phyloP scores from a whole-genome alignment of 37 sponge, comb jelly and placozoan species.

The Diacarnus erythraeanus region DNA sequence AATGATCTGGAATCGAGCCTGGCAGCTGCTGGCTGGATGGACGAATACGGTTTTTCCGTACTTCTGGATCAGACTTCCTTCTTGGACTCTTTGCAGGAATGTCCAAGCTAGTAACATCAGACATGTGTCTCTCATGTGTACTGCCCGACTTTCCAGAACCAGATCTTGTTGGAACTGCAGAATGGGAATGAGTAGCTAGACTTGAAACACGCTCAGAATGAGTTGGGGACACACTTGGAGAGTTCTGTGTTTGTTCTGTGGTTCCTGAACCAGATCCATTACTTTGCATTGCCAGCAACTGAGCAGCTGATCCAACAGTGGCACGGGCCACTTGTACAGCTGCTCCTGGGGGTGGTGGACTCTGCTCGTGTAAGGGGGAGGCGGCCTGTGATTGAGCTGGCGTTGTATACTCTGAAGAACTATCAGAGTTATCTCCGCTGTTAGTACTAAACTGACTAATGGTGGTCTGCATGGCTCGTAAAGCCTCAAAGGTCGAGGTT shows the following conservation, averaged over 20 bases:
- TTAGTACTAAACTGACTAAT: slow-evolving; percentile 42
- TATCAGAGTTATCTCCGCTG: slow-evolving; percentile 25
- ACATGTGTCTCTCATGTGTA: background rate
- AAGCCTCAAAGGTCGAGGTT: slow-evolving; percentile 64
- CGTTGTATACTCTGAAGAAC: slow-evolving; percentile 56
- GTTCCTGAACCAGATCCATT: background rate
- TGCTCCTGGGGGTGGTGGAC: slow-evolving; percentile 23
- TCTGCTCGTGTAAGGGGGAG: slow-evolving; percentile 42
- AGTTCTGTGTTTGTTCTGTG: background rate
- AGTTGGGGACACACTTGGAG: slow-evolving; percentile 43
- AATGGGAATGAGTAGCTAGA: slow-evolving; percentile 41
- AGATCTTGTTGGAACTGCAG: background rate
- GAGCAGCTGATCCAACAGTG: slow-evolving; percentile 20
- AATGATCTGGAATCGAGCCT: background rate
- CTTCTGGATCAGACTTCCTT: slow-evolving; percentile 13
- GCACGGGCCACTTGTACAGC: background rate
- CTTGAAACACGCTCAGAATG: slow-evolving; percentile 12
- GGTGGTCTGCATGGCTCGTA: slow-evolving; percentile 58
- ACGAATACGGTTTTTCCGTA: slow-evolving; percentile 12
- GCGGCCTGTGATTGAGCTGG: slow-evolving; percentile 45
- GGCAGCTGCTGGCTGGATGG: background rate
- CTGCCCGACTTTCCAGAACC: background rate
- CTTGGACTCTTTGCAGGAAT: background rate
- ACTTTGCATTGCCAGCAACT: background rate
- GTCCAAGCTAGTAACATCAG: background rate